Conservation (phyloP, 1,140 invertebrate species). For the Dolichoris vasculosae region DNA sequence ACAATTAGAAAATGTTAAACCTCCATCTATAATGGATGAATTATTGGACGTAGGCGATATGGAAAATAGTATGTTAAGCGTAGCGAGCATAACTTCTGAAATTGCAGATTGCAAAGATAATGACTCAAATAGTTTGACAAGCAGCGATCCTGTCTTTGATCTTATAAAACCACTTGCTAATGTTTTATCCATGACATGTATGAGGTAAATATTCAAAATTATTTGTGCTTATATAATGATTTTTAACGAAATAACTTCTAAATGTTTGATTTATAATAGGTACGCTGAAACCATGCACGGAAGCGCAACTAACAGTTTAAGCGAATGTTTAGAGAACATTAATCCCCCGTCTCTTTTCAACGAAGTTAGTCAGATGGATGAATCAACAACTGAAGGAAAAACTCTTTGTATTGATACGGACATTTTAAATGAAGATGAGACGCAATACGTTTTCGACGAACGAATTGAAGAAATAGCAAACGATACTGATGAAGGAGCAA, state of each 20-base stretch:
- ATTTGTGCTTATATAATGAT: neutral
- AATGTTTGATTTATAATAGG: constrained; percentile 35
- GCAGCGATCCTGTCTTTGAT: constrained; percentile 67
- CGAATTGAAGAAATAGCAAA: constrained; percentile 65
- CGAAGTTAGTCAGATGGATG: constrained; percentile 78
- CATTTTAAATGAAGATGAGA: constrained; percentile 65
- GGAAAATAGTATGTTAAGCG: constrained; percentile 87
- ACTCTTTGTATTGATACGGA: constrained; percentile 74
- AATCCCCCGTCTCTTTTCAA: constrained; percentile 79
- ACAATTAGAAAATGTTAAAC: constrained; percentile 86
- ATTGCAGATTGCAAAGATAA: constrained; percentile 77
- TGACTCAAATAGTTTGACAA: constrained; percentile 63
- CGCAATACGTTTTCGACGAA: constrained; percentile 57
- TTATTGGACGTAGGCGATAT: constrained; percentile 81
- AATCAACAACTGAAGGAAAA: constrained; percentile 76
- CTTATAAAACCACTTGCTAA: constrained; percentile 70
- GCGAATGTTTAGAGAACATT: constrained; percentile 79
- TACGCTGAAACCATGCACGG: constrained; percentile 66
- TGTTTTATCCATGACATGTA: constrained; percentile 68
- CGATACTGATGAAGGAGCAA: constrained; percentile 73
- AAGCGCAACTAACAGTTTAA: constrained; percentile 73
- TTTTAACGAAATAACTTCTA: neutral
- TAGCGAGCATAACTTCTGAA: constrained; percentile 88
- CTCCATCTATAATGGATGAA: constrained; percentile 87
- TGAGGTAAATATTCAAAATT: constrained; percentile 56